Percentiles rank a stretch among this genome's conserved stretches.
These are phyloP conservation scores for Magallana ariakensis DNA, from an alignment of 1,140 invertebrate species.

Conservation along the genomic window DNA sequence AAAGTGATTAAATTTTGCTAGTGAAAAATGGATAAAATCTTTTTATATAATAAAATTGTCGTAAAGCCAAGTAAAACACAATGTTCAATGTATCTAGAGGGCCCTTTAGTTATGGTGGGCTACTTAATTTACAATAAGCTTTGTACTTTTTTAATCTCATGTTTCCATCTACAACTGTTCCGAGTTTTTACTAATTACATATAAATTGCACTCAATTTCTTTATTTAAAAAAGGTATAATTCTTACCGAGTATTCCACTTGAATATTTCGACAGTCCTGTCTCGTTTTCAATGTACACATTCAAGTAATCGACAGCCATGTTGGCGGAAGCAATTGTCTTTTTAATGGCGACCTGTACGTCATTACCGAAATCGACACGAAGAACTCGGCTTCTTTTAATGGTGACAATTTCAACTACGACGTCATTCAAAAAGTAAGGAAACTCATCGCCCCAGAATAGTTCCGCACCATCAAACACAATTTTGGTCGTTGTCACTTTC, in stretches of 20 bases:
- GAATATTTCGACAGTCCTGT: slow-evolving; percentile 48
- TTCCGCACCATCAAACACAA: slow-evolving; percentile 42
- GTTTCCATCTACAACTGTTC: no score
- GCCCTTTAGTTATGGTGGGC: no score
- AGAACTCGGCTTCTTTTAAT: slow-evolving; percentile 36
- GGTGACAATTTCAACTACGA: background rate
- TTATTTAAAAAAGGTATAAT: background rate
- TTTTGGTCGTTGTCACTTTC: slow-evolving; percentile 37
- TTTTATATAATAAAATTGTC: no score
- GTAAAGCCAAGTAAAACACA: no score
- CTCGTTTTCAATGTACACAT: slow-evolving; percentile 64
- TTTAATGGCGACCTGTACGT: slow-evolving; percentile 53
- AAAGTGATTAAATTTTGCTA: no score
- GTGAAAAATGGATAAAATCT: no score
- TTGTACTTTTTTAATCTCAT: no score
- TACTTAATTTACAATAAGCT: no score
- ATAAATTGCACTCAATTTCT: no score
- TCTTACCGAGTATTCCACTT: slow-evolving; percentile 59
- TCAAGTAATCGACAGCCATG: slow-evolving; percentile 57
- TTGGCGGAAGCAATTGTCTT: background rate
- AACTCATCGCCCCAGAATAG: slow-evolving; percentile 52
- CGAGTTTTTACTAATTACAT: no score
- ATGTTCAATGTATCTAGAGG: no score
- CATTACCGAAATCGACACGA: slow-evolving; percentile 52
- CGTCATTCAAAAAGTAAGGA: slow-evolving; percentile 2